phyloP scores from a whole-genome alignment of 2,888 invertebrate species.

The Camptogramma bilineatum region DNA sequence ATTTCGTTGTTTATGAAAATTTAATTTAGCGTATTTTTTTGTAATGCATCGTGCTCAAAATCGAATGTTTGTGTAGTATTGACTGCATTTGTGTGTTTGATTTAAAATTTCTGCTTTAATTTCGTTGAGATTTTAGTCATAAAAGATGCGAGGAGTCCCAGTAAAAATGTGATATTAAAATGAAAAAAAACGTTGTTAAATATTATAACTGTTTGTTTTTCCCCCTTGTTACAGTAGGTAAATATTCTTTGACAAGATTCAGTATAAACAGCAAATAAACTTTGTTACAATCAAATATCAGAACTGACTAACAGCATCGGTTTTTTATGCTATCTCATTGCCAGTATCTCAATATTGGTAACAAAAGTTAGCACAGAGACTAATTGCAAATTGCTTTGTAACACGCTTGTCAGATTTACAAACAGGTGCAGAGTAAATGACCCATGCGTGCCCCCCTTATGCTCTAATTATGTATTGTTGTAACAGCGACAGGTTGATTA shows the following conservation, averaged over 20 bases:
- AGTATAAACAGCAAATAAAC: no score
- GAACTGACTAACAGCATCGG: no score
- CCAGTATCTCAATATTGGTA: no score
- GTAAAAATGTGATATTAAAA: conserved; percentile 81
- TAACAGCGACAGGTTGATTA: conserved; percentile 51
- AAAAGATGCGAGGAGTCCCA: conserved; percentile 67
- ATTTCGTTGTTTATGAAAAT: conserved; percentile 41
- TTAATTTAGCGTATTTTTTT: conserved; percentile 47
- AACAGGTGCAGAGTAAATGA: conserved; percentile 33
- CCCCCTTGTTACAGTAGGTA: background rate
- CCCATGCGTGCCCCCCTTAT: conserved; percentile 32
- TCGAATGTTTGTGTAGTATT: conserved; percentile 40
- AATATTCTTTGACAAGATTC: no score
- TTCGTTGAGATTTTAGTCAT: conserved; percentile 59
- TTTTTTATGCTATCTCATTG: no score
- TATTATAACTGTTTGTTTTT: conserved; percentile 34
- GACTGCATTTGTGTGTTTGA: conserved; percentile 52
- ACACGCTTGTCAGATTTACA: conserved; percentile 20
- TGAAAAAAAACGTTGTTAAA: conserved; percentile 67
- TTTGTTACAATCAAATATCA: no score
- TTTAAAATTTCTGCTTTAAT: conserved; percentile 58
- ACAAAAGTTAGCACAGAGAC: background rate
- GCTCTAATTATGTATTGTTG: conserved; percentile 47
- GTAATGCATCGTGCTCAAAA: conserved; percentile 46
- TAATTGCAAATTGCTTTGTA: conserved; percentile 8